Conservation (phyloP, 2,888 invertebrate genomes). For the Drosophila rubida region DNA sequence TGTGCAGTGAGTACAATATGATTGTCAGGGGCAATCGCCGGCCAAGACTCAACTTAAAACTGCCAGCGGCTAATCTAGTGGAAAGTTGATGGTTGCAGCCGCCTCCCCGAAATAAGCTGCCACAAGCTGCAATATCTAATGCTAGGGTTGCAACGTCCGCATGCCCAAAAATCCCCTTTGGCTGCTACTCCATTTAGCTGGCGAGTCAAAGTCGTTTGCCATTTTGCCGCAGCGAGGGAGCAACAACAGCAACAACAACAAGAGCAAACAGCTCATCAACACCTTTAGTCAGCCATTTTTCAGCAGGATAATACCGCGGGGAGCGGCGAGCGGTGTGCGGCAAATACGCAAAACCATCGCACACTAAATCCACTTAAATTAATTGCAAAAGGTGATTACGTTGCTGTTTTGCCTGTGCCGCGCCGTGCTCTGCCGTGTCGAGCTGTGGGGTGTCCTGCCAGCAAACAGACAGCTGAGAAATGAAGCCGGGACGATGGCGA, state of each 20-base stretch:
- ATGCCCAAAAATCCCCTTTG: constrained; percentile 24
- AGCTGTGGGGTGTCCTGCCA: constrained; percentile 40
- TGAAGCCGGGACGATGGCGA: constrained; percentile 62
- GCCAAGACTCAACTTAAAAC: not conserved
- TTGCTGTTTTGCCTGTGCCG: constrained; percentile 77
- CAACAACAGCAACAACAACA: no score
- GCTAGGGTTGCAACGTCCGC: constrained; percentile 30
- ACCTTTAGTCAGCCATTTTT: constrained; percentile 76
- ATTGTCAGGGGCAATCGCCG: constrained; percentile 1
- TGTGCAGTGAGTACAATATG: not conserved
- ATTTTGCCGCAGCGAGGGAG: constrained; percentile 31
- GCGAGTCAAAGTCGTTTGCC: constrained; percentile 70
- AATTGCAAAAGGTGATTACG: constrained; percentile 83
- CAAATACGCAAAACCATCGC: constrained; percentile 74
- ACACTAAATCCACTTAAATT: constrained; percentile 83
- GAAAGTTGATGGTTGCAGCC: constrained; percentile 44
- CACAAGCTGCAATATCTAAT: constrained; percentile 45
- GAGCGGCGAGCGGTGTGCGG: constrained; percentile 14
- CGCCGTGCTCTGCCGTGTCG: constrained; percentile 8
- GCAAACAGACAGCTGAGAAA: constrained; percentile 75
- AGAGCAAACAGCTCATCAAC: constrained; percentile 76
- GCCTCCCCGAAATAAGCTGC: constrained; percentile 18
- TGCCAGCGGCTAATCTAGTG: no score
- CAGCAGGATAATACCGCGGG: constrained; percentile 46
- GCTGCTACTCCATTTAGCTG: constrained; percentile 15